Base-by-base conservation (phyloP, 2,113 vertebrate species). In the Phalacrocorax pelagicus region DNA sequence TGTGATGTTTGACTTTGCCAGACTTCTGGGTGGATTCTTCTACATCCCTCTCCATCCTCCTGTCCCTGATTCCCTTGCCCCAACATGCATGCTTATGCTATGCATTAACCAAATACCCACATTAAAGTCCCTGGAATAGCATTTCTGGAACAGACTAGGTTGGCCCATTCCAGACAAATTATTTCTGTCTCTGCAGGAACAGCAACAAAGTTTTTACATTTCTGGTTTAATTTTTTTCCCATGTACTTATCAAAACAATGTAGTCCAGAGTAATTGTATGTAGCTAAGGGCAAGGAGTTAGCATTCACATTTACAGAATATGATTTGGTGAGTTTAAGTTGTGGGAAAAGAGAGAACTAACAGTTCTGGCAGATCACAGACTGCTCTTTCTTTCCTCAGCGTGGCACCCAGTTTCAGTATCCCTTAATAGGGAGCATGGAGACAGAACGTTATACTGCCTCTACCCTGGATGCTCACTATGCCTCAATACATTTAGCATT, bases 391-490 rank as follows among this genome's bases (percentile, higher is more conserved):
- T 71, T 81, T 72, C 18, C 26, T 80, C 40, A 30, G 32, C 6
- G 4, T 20, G 32, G n/a, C 69, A 57, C 10, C 21, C 20, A 9
- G 7, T 49, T 67, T 81, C 61, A 13, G 8, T 30, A 23, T 63
- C 26, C 20, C 42, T 59, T 46, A 29, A 9, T 15, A 67, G 27
- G 29, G 42, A 62, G 38, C n/a, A 3, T 21, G 20, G 52, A 44
- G 29, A 1, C 15, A n/a, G 73, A 62, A 51, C 11, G 40, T 36
- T 63, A 22, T 54, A 12, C n/a, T 62, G 14, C 18, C 63, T 14
- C 36, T 69, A 3, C 13, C 20, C 20, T 38, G 34, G 6, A 1
- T 89, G 40, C 38, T 79, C 14, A 0, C 38, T 54, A 0, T 69
- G 42, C 58, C 80, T 58, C 22, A 62, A 8, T 38, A 29, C 8